These are phyloP conservation scores for Vidua chalybeata DNA, from an alignment of 2,113 vertebrate species.

Conservation along the genomic window DNA sequence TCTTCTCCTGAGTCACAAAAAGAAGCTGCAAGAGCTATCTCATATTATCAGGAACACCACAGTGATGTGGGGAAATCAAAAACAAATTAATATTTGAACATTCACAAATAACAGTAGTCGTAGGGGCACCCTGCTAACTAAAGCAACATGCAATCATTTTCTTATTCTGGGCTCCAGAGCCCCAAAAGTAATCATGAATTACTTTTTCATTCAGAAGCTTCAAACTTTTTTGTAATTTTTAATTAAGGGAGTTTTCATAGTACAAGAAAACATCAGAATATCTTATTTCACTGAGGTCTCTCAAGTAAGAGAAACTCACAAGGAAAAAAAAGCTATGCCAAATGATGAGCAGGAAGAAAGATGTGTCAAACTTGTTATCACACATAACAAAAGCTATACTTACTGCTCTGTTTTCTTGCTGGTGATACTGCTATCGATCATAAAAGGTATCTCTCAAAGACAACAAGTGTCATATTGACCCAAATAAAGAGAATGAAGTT, in stretches of 20 bases:
- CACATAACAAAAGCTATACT: not conserved
- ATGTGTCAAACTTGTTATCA: not conserved
- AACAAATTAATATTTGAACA: not conserved
- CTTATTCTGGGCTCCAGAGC: not conserved
- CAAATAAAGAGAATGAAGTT: not conserved
- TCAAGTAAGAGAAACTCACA: not conserved
- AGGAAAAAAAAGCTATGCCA: not conserved
- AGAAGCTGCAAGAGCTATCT: not conserved
- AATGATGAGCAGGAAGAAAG: conserved; percentile 17
- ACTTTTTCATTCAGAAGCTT: not conserved
- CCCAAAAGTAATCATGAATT: not conserved
- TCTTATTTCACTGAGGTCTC: not conserved
- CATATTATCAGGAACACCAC: not conserved
- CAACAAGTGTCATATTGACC: not conserved
- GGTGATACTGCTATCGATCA: not conserved
- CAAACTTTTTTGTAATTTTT: not conserved
- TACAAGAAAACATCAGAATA: not conserved
- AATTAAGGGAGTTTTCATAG: not conserved
- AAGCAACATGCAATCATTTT: not conserved
- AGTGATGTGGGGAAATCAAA: not conserved
- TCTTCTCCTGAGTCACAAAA: not conserved
- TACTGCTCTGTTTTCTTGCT: not conserved
- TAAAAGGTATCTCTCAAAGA: not conserved
- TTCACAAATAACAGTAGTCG: not conserved
- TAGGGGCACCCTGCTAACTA: not conserved